Base-by-base conservation (phyloP, 2,888 invertebrate species). In the Abrostola triplasia region DNA sequence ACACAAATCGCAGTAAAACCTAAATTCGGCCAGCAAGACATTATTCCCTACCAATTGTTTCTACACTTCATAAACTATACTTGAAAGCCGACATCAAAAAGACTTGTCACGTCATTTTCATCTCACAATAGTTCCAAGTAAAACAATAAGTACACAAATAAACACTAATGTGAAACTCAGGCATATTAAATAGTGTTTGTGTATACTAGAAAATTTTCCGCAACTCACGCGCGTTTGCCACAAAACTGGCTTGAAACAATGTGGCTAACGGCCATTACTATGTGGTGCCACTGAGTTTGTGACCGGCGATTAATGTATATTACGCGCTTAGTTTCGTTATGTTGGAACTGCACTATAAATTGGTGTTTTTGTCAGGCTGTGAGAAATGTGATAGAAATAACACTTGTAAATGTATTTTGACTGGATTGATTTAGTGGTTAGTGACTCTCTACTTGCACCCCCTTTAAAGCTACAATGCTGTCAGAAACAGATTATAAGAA, bases 211-310 rank as follows among this genome's bases (percentile, higher is more conserved):
- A 59, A 57, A 71, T 71, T 64, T 64, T 73, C 74, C 70, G 52
- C 56, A 0, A n/a, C n/a, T 0, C 37, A 48, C 60, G 70, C 36
- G 57, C 59, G 64, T 69, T 60, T 24, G 68, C 10, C 57, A 11
- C 58, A 49, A 57, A 71, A 57, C 64, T 64, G 11, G 56, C 54
- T 35, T 63, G 64, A 65, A 76, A 73, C 76, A 70, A 73, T 64
- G 76, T 76, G 52, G 63, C 47, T 35, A 79, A 79, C 40, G 49
- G n/a, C 7, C 48, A 59, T 65, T 73, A 77, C 78, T 55, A 59
- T 79, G 79, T 75, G 35, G 36, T 40, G 49, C 42, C 38, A 56
- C 70, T 70, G 59, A 47, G 61, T 67, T 77, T 55, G 67, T 35
- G 62, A 63, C 52, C 36, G 49, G 53, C 38, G 54, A 61, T 69